Conservation (phyloP, 2,797 vertebrate genomes). For the Hylomyscus alleni region DNA sequence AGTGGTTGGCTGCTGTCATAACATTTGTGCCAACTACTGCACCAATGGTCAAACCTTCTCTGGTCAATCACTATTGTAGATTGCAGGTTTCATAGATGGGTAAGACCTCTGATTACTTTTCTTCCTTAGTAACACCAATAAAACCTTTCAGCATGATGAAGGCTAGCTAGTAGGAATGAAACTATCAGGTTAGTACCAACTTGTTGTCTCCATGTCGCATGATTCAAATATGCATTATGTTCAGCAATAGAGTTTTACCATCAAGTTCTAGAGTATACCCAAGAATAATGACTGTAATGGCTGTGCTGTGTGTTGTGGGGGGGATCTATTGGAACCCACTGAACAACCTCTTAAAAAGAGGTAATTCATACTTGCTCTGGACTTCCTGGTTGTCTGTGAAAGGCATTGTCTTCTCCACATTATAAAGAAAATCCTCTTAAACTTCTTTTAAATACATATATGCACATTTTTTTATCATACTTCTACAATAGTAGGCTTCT, state of each 20-base stretch:
- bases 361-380: background rate
- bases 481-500: background rate
- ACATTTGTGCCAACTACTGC: background rate
- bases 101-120: background rate
- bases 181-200: background rate
- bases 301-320: background rate
- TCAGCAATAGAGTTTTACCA: background rate
- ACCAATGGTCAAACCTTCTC: background rate
- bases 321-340: background rate
- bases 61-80: background rate
- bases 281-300: background rate
- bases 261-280: background rate
- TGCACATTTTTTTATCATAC: background rate
- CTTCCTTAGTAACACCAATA: background rate
- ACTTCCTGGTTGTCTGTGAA: background rate
- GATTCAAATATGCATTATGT: background rate
- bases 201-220: background rate
- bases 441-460: background rate
- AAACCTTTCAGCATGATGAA: background rate
- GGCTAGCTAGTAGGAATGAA: background rate
- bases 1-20: background rate
- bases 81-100: background rate
- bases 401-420: background rate
- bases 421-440: background rate
- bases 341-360: background rate